phyloP scores from a whole-genome alignment of 2,888 invertebrate species.

The Baronia brevicornis region DNA sequence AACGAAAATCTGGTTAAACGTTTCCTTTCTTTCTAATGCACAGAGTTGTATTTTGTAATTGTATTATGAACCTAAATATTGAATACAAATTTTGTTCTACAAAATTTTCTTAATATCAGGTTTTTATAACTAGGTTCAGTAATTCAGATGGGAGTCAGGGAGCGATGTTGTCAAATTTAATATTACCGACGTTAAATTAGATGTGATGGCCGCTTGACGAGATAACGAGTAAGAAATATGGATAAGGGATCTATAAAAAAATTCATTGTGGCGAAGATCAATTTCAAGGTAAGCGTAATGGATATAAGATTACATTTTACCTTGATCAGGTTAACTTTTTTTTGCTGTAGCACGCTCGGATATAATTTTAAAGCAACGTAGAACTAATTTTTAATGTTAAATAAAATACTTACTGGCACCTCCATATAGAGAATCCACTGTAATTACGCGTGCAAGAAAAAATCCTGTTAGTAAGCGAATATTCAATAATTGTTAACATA shows the following conservation, averaged over 20 bases:
- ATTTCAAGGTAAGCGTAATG: too few relatives aligned
- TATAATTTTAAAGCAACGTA: conserved; percentile 3
- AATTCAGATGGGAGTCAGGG: conserved; percentile 26
- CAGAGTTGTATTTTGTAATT: conserved; percentile 33
- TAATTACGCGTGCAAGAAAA: conserved; percentile 49
- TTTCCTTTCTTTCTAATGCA: conserved; percentile 57
- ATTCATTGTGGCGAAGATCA: neutral
- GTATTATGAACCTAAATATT: too few relatives aligned
- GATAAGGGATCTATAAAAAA: neutral
- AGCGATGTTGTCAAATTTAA: conserved; percentile 43
- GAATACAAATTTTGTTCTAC: too few relatives aligned
- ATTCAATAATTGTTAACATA: conserved; percentile 22
- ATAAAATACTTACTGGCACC: conserved; percentile 81
- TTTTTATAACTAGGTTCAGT: conserved; percentile 30
- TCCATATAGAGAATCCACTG: conserved; percentile 86
- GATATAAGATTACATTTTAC: too few relatives aligned
- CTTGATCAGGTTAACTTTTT: neutral
- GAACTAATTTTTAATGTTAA: conserved; percentile 12
- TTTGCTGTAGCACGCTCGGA: neutral
- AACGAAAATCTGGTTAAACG: conserved; percentile 42
- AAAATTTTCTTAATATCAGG: conserved; percentile 52
- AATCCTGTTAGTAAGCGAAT: conserved; percentile 55
- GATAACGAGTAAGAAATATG: conserved; percentile 8
- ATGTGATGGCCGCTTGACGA: conserved; percentile 35
- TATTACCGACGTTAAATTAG: conserved; percentile 38